These are phyloP conservation scores for Turritopsis rubra DNA, from an alignment of 30 jellyfish, hydroid and myxozoan genomes.

Conservation along the genomic window DNA sequence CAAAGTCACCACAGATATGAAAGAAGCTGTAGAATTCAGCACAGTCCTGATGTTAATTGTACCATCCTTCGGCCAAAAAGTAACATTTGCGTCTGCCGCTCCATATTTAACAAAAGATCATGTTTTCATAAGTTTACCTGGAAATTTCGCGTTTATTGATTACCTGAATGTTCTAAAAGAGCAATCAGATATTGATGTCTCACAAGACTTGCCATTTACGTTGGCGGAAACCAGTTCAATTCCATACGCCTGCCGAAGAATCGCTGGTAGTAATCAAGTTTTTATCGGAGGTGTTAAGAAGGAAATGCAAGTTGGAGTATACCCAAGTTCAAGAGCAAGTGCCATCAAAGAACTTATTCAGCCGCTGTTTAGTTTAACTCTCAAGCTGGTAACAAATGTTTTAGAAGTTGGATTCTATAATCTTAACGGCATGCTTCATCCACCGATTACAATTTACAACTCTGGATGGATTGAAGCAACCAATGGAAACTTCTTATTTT, in stretches of 20 bases:
- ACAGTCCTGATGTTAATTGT: conserved; percentile 1
- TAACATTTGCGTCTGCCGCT: neutral
- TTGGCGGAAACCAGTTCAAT: conserved; percentile 20
- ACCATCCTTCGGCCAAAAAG: conserved; percentile 13
- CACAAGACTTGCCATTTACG: conserved; percentile 9
- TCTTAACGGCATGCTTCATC: neutral
- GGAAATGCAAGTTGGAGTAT: neutral
- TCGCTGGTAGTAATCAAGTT: conserved; percentile 4
- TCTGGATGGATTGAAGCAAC: conserved; percentile 27
- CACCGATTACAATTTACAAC: neutral
- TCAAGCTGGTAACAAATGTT: neutral
- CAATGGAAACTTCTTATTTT: neutral
- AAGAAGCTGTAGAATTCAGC: conserved; percentile 8
- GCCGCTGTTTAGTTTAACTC: no score
- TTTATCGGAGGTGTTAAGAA: conserved; percentile 5
- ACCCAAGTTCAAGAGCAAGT: conserved; percentile 7
- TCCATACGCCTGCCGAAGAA: conserved; percentile 14
- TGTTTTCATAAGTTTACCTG: conserved; percentile 11
- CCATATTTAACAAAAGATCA: conserved; percentile 15
- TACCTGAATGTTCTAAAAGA: neutral
- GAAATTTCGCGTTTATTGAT: conserved; percentile 15
- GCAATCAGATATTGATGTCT: neutral
- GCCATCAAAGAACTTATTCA: neutral
- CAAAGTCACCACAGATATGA: conserved; percentile 7
- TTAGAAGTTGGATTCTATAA: conserved; percentile 8